phyloP scores from a whole-genome alignment of 2,113 vertebrate genomes.

The Scopus umbretta region DNA sequence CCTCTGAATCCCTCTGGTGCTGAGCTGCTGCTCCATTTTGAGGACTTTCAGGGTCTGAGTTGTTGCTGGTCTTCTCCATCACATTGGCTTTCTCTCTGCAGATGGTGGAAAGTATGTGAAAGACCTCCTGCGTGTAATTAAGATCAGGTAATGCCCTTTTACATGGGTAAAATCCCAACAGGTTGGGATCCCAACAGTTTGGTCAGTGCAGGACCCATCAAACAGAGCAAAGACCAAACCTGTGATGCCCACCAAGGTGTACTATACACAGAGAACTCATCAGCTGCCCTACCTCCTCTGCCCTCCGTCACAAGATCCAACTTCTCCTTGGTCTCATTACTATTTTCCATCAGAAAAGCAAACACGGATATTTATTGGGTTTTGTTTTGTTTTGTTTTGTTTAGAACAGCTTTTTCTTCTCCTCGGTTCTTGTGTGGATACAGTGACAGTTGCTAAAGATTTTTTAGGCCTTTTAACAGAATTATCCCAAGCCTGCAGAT shows the following conservation, averaged over 20 bases:
- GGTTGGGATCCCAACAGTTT: not conserved
- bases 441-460: not conserved
- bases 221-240: not conserved
- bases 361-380: not conserved
- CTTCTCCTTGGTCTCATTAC: not conserved
- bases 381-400: not conserved
- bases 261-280: not conserved
- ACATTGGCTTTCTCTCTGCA: accelerated
- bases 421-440: not conserved
- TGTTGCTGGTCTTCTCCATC: not conserved
- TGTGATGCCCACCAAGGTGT: not conserved
- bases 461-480: not conserved
- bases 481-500: not conserved
- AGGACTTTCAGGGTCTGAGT: not conserved
- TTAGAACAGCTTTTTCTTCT: not conserved
- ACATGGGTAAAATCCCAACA: not conserved
- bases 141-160: not conserved
- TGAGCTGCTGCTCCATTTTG: not conserved
- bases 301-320: not conserved
- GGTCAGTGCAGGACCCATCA: not conserved
- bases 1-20: not conserved
- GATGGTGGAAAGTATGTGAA: not conserved
- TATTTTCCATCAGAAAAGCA: not conserved
- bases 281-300: not conserved
- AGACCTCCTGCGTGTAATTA: accelerated